These are phyloP conservation scores for Schizaphis graminum DNA, from an alignment of 2,888 invertebrate genomes.

Conservation along the genomic window DNA sequence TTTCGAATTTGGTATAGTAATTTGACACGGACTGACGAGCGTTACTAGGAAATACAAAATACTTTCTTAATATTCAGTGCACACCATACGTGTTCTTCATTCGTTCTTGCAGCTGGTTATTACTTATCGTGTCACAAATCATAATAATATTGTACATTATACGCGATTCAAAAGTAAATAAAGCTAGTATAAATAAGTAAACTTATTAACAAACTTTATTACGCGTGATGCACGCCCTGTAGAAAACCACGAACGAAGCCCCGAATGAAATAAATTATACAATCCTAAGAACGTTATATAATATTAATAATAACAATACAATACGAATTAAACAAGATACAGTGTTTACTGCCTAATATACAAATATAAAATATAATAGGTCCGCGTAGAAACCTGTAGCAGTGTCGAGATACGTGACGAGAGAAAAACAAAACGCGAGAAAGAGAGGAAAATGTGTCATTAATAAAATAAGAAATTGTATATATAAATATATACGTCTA, in stretches of 20 bases:
- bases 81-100: background rate
- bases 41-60: background rate
- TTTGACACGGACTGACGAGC: background rate
- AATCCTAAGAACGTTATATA: background rate
- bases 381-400: background rate
- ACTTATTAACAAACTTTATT: slow-evolving; percentile 13
- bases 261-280: background rate
- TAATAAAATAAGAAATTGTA: background rate
- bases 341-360: background rate
- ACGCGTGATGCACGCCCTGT: background rate
- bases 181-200: background rate
- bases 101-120: background rate
- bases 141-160: background rate
- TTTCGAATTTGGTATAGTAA: background rate
- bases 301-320: background rate
- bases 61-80: background rate
- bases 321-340: background rate
- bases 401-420: background rate
- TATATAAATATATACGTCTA: background rate
- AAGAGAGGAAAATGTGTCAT: background rate
- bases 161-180: background rate
- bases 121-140: background rate
- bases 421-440: background rate
- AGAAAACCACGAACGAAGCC: background rate
- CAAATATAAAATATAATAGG: background rate